Base-by-base conservation (phyloP, 1,140 invertebrate species). In the Globodera rostochiensis region DNA sequence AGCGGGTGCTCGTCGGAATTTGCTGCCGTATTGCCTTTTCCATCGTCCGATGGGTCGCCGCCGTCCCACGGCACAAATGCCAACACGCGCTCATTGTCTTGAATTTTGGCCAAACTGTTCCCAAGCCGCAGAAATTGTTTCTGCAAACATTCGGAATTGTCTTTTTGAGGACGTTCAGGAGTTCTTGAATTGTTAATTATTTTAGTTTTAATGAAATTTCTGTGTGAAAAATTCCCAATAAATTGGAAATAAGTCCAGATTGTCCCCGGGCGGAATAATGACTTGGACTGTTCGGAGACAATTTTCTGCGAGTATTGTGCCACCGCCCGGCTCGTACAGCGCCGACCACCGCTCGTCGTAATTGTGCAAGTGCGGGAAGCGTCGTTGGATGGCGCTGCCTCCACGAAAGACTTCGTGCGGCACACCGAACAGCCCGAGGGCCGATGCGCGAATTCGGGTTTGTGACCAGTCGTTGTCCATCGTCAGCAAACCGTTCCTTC, bases 401-500 rank as follows among this genome's bases (percentile, higher is more conserved):
- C 77, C 46, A 67, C 64, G 76, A 50, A 75, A n/a, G 47, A 78
- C 70, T 80, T 80, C 77, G 25, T 80, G 79, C 13, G 77, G 66
- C 19, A 84, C 70, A n/a, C 49, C 66, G 69, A 83, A 83, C 71
- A 46, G 46, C 13, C 45, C n/a, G 9, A 86, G 81, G 49, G 85
- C 75, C 15, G 76, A 36, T 8, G 85, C 60, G 46, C 83, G 69
- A 50, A 80, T 45, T 8, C 53, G n/a, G 3, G 86, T 85, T 21
- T 74, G 67, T 47, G 36, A 46, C 79, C 69, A 74, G 36, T 80
- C 46, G 60, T 7, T 13, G 25, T 66, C 79, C 49, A 88, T 9
- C 83, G 86, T 88, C 5, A 87, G 46, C 73, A 87, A 45, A 45
- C 86, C 86, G 75, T 87, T 83, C n/a, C 67, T 69, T 71, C 82